Evolutionary conservation across 2,113 vertebrate species (phyloP).

Genomic region (Geococcyx californianus): DNA sequence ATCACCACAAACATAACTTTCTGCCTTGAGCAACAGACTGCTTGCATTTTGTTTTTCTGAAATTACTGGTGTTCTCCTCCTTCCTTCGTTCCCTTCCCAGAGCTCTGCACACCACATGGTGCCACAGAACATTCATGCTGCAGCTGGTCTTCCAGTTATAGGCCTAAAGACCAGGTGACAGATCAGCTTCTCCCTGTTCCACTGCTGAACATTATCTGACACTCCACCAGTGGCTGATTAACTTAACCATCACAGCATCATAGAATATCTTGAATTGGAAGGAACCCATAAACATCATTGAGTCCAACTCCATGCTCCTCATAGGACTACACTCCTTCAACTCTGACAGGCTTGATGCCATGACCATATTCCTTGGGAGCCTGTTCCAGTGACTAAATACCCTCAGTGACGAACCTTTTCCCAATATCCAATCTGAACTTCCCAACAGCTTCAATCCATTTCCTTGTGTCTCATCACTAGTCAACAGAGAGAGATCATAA

Average conservation of each 20-base stretch:
- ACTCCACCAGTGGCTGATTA: not conserved
- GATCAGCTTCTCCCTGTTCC: not conserved
- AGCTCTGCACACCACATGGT: accelerated
- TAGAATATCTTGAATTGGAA: not conserved
- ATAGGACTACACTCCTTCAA: not conserved
- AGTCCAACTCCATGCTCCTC: not conserved
- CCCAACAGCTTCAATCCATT: not conserved
- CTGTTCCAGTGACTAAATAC: not conserved
- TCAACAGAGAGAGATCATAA: not conserved
- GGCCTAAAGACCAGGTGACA: not conserved
- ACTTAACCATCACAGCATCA: not conserved
- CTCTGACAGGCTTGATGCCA: not conserved
- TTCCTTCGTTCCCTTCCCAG: not conserved
- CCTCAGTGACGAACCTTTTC: not conserved
- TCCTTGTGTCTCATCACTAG: not conserved
- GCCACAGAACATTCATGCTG: not conserved
- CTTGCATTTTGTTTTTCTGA: not conserved
- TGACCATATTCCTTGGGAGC: not conserved
- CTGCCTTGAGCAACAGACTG: not conserved
- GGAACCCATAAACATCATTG: not conserved
- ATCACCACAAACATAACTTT: not conserved
- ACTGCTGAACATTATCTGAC: not conserved
- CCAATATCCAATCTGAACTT: not conserved
- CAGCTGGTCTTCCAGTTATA: not conserved
- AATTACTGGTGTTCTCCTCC: not conserved